phyloP scores from a whole-genome alignment of 37 sponge, comb jelly and placozoan species.

The Eunapius fragilis region DNA sequence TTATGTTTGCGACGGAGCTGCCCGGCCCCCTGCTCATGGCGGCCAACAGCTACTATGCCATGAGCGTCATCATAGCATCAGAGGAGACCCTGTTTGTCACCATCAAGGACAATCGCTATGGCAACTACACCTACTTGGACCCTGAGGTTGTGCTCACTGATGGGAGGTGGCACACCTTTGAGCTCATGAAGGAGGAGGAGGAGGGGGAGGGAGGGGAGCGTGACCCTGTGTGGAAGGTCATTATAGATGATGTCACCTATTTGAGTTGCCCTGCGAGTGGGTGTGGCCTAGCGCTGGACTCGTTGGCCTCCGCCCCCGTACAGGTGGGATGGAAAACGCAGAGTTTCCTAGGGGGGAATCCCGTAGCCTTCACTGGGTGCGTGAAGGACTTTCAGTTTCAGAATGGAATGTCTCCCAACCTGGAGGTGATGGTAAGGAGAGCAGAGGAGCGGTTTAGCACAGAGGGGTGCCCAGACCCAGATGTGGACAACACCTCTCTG shows the following conservation, averaged over 20 bases:
- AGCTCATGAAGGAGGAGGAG: neutral
- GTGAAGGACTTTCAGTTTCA: slow-evolving; percentile 14
- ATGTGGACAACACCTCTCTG: too few relatives aligned
- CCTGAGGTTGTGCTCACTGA: neutral
- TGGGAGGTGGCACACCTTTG: slow-evolving; percentile 31
- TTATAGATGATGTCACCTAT: neutral
- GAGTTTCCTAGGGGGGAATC: too few relatives aligned
- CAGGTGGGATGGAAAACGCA: too few relatives aligned
- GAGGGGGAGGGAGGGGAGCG: neutral
- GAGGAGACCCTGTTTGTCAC: too few relatives aligned
- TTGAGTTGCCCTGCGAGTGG: neutral
- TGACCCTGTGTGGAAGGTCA: neutral
- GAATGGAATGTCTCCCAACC: neutral
- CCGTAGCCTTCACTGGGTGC: slow-evolving; percentile 26
- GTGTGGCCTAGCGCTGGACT: too few relatives aligned
- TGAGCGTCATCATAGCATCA: too few relatives aligned
- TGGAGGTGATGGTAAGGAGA: neutral
- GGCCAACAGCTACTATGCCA: too few relatives aligned
- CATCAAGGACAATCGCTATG: too few relatives aligned
- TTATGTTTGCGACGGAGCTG: too few relatives aligned
- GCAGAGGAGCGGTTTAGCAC: neutral
- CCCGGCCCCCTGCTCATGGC: too few relatives aligned
- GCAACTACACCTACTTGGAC: too few relatives aligned
- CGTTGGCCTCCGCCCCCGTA: too few relatives aligned
- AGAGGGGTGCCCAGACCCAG: slow-evolving; percentile 4